These are phyloP conservation scores for Conchocele bisecta DNA, from an alignment of 2,888 invertebrate species.

Conservation along the genomic window DNA sequence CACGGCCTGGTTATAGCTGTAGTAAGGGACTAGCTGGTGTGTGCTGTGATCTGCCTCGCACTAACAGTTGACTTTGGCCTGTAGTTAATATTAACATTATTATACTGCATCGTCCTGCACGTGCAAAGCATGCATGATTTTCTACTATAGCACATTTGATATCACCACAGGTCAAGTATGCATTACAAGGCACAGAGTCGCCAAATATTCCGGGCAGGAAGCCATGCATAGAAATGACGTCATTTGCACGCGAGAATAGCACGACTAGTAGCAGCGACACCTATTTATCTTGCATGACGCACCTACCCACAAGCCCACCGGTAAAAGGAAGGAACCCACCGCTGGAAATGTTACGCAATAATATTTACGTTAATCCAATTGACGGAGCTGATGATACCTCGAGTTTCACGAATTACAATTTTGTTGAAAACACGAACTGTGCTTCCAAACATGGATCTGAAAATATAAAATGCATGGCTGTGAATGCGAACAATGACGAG, in stretches of 20 bases:
- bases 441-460: slow-evolving; percentile 43
- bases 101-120: too few relatives aligned
- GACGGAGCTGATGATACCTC: slow-evolving; percentile 64
- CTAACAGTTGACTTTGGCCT: too few relatives aligned
- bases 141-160: slow-evolving; percentile 14
- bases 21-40: too few relatives aligned
- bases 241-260: slow-evolving; percentile 77
- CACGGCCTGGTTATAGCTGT: too few relatives aligned
- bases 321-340: slow-evolving; percentile 49
- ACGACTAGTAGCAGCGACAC: slow-evolving; percentile 94
- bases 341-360: slow-evolving; percentile 62
- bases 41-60: too few relatives aligned
- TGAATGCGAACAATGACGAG: slow-evolving; percentile 50
- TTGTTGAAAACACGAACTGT: slow-evolving; percentile 45
- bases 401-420: slow-evolving; percentile 47
- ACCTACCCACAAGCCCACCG: slow-evolving; percentile 85
- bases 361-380: slow-evolving; percentile 81
- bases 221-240: slow-evolving; percentile 78
- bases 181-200: slow-evolving; percentile 38
- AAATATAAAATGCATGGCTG: slow-evolving; percentile 30
- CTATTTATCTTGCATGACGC: slow-evolving; percentile 97
- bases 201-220: slow-evolving; percentile 58
- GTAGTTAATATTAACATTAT: too few relatives aligned
- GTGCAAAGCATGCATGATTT: too few relatives aligned
- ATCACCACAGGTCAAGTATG: slow-evolving; percentile 47